These are phyloP conservation scores for Agrilus planipennis DNA, from an alignment of 1,140 invertebrate genomes.

Conservation along the genomic window DNA sequence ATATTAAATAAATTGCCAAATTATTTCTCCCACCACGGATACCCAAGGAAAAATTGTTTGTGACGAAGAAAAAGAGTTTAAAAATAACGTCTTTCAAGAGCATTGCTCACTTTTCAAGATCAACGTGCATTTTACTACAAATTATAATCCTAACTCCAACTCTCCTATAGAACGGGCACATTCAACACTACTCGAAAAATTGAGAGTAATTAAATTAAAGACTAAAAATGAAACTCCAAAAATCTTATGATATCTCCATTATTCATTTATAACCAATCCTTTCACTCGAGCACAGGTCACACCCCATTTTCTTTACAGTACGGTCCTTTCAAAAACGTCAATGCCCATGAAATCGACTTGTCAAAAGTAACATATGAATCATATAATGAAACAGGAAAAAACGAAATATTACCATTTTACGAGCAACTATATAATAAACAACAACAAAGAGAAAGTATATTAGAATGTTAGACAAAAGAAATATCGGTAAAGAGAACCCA, in stretches of 20 bases:
- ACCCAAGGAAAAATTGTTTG: slow-evolving; percentile 7
- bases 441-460: slow-evolving; percentile 3
- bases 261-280: neutral
- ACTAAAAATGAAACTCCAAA: neutral
- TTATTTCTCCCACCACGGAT: slow-evolving; percentile 8
- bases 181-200: slow-evolving; percentile 7
- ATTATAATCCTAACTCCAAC: slow-evolving; percentile 5
- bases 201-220: neutral
- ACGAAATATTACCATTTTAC: slow-evolving; percentile 9
- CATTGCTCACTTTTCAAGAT: slow-evolving; percentile 12
- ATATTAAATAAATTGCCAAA: slow-evolving; percentile 10
- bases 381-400: slow-evolving; percentile 11
- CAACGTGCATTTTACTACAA: slow-evolving; percentile 10
- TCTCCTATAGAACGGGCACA: slow-evolving; percentile 6
- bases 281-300: neutral
- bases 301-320: neutral
- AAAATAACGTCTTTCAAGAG: slow-evolving; percentile 11
- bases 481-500: slow-evolving; percentile 4
- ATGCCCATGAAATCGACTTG: neutral
- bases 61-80: slow-evolving; percentile 9
- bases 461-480: slow-evolving; percentile 7
- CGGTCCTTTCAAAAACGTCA: neutral
- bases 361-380: neutral
- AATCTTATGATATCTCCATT: neutral
- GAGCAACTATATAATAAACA: slow-evolving; percentile 9